A percentile compares a stretch with the other conserved stretches of the same genome.
Evolutionary conservation across 2,113 vertebrate genomes (phyloP).

Genomic region (Syrrhaptes paradoxus): DNA sequence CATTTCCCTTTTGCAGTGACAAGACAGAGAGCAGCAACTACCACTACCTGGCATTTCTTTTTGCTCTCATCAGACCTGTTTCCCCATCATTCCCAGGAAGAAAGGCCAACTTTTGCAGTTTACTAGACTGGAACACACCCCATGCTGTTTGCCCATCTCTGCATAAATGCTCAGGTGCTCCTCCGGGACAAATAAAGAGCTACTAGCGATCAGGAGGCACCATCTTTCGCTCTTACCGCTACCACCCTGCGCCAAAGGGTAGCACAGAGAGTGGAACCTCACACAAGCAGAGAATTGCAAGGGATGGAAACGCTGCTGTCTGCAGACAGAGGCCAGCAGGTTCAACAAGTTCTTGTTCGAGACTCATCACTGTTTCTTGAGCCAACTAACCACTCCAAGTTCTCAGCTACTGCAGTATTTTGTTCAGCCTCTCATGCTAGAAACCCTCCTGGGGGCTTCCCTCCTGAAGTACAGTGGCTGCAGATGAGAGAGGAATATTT

Average conservation of each 20-base stretch:
- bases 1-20: neutral
- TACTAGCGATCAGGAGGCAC: neutral
- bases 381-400: neutral
- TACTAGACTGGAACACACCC: neutral
- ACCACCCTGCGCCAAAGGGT: rapidly evolving
- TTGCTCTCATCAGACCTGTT: neutral
- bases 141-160: neutral
- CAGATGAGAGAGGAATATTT: neutral
- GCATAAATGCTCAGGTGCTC: neutral
- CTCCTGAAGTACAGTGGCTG: neutral
- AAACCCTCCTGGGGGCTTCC: neutral
- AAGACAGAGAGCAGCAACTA: neutral
- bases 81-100: neutral
- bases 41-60: neutral
- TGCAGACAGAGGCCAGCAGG: neutral
- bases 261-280: neutral
- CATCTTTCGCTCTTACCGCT: neutral
- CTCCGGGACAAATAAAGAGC: neutral
- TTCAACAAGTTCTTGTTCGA: neutral
- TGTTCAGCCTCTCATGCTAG: neutral
- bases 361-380: neutral
- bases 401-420: neutral
- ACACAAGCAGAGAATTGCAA: rapidly evolving
- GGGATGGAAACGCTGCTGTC: neutral
- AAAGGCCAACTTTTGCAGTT: neutral